phyloP scores from a whole-genome alignment of 2,888 invertebrate species.

The Sinotaia quadrata region DNA sequence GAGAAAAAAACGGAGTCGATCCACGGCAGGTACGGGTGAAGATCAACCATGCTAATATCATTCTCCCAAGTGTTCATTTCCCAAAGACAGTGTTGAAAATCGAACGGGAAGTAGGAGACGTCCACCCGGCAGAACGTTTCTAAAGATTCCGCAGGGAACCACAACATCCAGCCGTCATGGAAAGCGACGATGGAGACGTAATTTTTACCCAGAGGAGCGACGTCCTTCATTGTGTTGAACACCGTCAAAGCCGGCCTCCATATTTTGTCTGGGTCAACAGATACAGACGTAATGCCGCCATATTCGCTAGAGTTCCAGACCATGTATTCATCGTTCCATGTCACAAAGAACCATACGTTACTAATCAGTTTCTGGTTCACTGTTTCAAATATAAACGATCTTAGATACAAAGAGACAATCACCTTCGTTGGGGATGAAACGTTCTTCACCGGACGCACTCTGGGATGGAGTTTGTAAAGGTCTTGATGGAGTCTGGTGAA shows the following conservation, averaged over 20 bases:
- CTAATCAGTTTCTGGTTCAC: constrained; percentile 20
- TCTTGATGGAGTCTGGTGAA: constrained; percentile 2
- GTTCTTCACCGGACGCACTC: not conserved
- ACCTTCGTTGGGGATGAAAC: not conserved
- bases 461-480: not conserved
- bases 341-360: constrained; percentile 18
- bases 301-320: constrained; percentile 3
- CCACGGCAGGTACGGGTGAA: not conserved
- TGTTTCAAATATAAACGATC: constrained; percentile 17
- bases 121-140: constrained; percentile 20
- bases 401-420: constrained; percentile 13
- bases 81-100: constrained; percentile 7
- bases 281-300: not conserved
- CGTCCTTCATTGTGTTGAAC: constrained; percentile 15
- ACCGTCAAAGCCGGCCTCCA: constrained; percentile 14
- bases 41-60: not conserved
- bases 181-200: not conserved
- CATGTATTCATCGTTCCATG: constrained; percentile 16
- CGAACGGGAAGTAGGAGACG: constrained; percentile 24
- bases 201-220: constrained; percentile 10
- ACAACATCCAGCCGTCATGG: not conserved
- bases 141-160: constrained; percentile 20
- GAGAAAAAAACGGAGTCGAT: constrained; percentile 2
- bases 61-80: constrained; percentile 4
- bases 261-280: not conserved